Percentiles rank a stretch among this genome's conserved stretches.
These are phyloP conservation scores for Phrynosoma platyrhinos DNA, from an alignment of 2,113 vertebrate species.

Conservation along the genomic window DNA sequence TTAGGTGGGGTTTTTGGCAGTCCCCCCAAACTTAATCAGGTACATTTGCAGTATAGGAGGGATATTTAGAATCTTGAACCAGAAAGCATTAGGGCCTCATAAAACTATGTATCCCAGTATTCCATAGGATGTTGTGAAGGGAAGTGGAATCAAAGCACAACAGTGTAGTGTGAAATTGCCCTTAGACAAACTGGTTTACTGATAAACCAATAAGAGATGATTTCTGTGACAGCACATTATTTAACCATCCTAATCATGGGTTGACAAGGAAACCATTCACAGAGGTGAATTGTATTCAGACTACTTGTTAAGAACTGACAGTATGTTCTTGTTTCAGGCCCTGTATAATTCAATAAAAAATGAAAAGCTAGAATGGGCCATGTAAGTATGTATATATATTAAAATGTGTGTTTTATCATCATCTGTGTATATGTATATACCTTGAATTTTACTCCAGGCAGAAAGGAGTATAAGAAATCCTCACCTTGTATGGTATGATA, in stretches of 20 bases:
- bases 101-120: too few relatives aligned
- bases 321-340: slow-evolving; percentile 78
- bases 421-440: background rate
- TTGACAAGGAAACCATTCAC: background rate
- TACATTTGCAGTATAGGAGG: too few relatives aligned
- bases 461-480: background rate
- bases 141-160: too few relatives aligned
- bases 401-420: background rate
- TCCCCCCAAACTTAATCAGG: too few relatives aligned
- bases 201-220: background rate
- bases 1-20: too few relatives aligned
- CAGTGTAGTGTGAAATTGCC: too few relatives aligned
- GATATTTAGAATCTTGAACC: too few relatives aligned
- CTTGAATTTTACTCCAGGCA: slow-evolving; percentile 1
- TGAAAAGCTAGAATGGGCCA: slow-evolving; percentile 97
- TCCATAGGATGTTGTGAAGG: too few relatives aligned
- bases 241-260: background rate
- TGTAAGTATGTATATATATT: slow-evolving; percentile 86
- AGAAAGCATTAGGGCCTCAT: too few relatives aligned
- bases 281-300: background rate
- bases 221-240: background rate
- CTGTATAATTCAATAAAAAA: slow-evolving; percentile 99
- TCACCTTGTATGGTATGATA: background rate
- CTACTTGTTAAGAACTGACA: slow-evolving; percentile 39
- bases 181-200: too few relatives aligned